Evolutionary conservation across 2,888 invertebrate species (phyloP), one percentile per base, ranked within the genome.

Genomic region (Pristionchus mayeri): DNA sequence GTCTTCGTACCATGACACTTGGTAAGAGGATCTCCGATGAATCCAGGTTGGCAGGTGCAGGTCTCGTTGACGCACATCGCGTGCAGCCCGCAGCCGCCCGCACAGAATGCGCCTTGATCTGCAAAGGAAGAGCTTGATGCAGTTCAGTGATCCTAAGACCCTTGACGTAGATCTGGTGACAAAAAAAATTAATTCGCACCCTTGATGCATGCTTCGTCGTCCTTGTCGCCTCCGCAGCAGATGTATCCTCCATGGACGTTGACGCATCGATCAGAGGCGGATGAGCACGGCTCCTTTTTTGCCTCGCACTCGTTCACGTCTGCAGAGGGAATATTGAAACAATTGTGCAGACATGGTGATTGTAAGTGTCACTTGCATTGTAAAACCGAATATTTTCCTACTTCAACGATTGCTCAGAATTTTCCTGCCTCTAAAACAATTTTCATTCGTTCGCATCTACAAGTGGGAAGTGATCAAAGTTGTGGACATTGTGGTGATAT

Each of bases 41-140:
- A 97, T 93, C 97, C 97, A 89, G 96, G 95, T 92, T 95, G 95
- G 94, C 98, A 98, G 86, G 95, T 95, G 94, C 97, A 98, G 91
- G 95, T 90, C 54, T 88, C 85, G 85, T 91, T 90, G 60, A 85
- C 85, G 85, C 92, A 92, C 37, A 88, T 85, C 24, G 92, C 91
- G 80, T 91, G 87, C 81, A 86, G 86, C n/a, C 91, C 91, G 83
- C 92, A 92, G 24, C 91, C 90, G 21, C 90, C 91, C 27, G 90
- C 84, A 85, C 91, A 91, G 85, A 87, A 91, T 11, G 89, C 91
- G 13, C 91, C 91, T 86, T 91, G 86, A 18, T 91, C 91, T 90
- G 85, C 52, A 89, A 87, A 44, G 13, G 6, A 44, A n/a, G 6
- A 44, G 6, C 44, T 44, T 44, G 44, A 9, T 44, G 6, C 6